phyloP scores from a whole-genome alignment of 64 coral and sea anemone genomes.

The Pachyseris speciosa region DNA sequence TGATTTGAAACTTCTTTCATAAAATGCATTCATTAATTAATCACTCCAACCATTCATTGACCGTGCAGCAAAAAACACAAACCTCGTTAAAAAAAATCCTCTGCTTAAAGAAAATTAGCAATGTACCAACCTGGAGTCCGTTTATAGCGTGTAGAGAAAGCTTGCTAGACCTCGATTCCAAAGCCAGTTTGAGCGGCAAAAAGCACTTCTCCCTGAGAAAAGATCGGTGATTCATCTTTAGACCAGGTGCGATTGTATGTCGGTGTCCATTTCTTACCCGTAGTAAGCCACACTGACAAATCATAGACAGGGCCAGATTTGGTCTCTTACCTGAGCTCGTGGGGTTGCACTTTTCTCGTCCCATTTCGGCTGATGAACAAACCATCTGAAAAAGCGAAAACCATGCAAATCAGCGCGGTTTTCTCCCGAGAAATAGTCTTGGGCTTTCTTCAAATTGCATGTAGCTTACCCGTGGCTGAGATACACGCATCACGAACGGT shows the following conservation, averaged over 20 bases:
- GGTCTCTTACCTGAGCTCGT: slow-evolving; percentile 79
- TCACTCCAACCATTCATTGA: slow-evolving; percentile 7
- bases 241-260: slow-evolving; percentile 5
- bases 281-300: slow-evolving; percentile 20
- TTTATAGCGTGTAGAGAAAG: slow-evolving; percentile 85
- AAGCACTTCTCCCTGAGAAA: slow-evolving; percentile 88
- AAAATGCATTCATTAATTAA: slow-evolving; percentile 48
- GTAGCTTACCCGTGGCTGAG: slow-evolving; percentile 78
- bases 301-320: background rate
- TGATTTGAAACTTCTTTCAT: slow-evolving; percentile 40
- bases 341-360: slow-evolving; percentile 75
- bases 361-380: slow-evolving; percentile 85
- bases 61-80: slow-evolving; percentile 7
- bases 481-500: slow-evolving; percentile 85
- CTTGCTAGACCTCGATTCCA: slow-evolving; percentile 86
- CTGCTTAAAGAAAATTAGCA: background rate
- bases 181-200: slow-evolving; percentile 87
- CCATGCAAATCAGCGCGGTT: background rate
- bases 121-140: slow-evolving; percentile 87
- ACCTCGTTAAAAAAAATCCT: background rate
- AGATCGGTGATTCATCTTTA: slow-evolving; percentile 21
- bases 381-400: slow-evolving; percentile 78
- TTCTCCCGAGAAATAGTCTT: background rate
- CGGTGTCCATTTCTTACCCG: slow-evolving; percentile 54
- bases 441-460: slow-evolving; percentile 18